A percentile compares a stretch with the other conserved stretches of the same genome.
These are phyloP conservation scores for Drosophila mojavensis DNA, from an alignment of 1,140 invertebrate species.

Conservation along the genomic window DNA sequence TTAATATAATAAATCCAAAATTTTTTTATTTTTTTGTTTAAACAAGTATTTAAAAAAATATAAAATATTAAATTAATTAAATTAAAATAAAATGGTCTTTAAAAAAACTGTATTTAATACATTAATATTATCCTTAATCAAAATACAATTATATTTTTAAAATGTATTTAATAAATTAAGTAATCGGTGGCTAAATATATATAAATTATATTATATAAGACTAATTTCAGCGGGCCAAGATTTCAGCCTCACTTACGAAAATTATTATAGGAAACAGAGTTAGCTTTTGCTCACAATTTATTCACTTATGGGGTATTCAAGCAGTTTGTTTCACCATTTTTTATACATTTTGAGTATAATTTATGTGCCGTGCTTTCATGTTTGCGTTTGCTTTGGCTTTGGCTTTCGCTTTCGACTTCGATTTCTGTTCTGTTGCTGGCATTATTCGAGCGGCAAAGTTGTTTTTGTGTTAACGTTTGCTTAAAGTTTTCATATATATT, in stretches of 20 bases:
- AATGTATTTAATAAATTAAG: too few species aligned
- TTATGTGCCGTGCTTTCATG: constrained; percentile 56
- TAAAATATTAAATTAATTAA: not conserved
- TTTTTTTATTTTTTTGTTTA: not conserved
- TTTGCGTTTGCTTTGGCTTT: constrained; percentile 22
- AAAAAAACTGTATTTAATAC: not conserved
- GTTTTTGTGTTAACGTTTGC: constrained; percentile 61
- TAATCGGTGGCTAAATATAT: too few species aligned
- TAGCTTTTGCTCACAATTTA: too few species aligned
- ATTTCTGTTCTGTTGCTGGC: constrained; percentile 6
- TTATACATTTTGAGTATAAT: constrained; percentile 34
- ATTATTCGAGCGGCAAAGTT: constrained; percentile 34
- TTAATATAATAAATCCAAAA: not conserved
- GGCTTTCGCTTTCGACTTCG: constrained; percentile 28
- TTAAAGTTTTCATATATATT: constrained; percentile 44
- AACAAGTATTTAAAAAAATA: not conserved
- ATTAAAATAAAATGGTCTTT: not conserved
- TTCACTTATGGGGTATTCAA: constrained; percentile 4
- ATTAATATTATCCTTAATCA: too few species aligned
- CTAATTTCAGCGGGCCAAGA: too few species aligned
- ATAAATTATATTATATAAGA: too few species aligned
- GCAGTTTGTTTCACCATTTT: not conserved
- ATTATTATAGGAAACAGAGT: too few species aligned
- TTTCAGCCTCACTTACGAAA: too few species aligned
- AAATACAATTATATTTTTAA: too few species aligned